Evolutionary conservation across 2,888 invertebrate species (phyloP), one percentile per base, ranked within the genome.

Genomic region (Acronicta leporina): DNA sequence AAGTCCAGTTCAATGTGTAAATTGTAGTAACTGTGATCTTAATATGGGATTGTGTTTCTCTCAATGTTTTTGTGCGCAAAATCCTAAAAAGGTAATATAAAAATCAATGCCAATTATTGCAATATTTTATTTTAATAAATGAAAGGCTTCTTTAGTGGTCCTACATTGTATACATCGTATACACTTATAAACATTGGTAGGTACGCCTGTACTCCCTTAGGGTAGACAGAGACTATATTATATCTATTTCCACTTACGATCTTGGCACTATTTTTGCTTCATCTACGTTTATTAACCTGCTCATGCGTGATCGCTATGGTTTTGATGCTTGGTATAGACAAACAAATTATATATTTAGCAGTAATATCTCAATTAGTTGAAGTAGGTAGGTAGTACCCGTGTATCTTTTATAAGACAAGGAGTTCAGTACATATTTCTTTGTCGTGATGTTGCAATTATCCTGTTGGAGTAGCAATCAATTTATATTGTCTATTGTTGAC

Each of bases 31-130:
- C 70, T 80, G 73, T 55, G 79, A 79, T 74, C 66, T 85, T 25
- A 79, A 83, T 52, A 92, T 92, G 92, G 92, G 92, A 59, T 77
- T 77, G 72, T 91, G 91, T 84, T 88, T 87, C 75, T 87, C 91
- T 50, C 79, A 78, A 72, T 89, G 87, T 82, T 81, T 81, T 68
- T 84, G 84, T 77, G 62, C 51, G 55, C 70, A 73, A 53, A 80
- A 77, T 48, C 62, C 57, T 20, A 80, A 80, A 74, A 81, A 77
- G 87, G 91, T 91, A 63, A 60, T 38, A 45, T 48, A 45, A 51
- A 66, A 67, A 46, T 8, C 48, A 55, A 68, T 66, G 51, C 14
- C 40, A 55, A 51, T 11, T 33, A 14, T 48, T 60, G 8, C 25
- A 13, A n/a, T 2, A 14, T n/a, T 11, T 2, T 38, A 35, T 48